Percentiles rank a stretch among this genome's conserved stretches.
Conservation (phyloP, 2,113 vertebrate genomes). For the Hystrix brachyura region DNA sequence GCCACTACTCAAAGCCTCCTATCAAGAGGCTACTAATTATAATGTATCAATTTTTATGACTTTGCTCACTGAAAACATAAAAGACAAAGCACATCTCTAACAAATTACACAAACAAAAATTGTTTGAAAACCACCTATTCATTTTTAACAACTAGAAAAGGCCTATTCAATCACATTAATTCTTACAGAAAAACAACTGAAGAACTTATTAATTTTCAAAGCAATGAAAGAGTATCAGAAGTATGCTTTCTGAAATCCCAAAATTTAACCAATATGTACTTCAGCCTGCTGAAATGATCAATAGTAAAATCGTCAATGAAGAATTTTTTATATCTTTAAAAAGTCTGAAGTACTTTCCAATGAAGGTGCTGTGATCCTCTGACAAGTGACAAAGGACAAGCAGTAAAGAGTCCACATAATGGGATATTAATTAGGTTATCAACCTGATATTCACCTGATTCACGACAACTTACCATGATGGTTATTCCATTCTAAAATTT, state of each 20-base stretch:
- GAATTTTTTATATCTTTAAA: constrained; percentile 9
- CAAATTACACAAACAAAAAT: constrained; percentile 17
- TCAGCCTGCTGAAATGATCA: neutral
- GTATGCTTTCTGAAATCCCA: constrained; percentile 18
- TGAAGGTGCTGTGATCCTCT: neutral
- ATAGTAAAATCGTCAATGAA: neutral
- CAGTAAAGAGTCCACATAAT: neutral
- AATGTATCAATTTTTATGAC: constrained; percentile 26
- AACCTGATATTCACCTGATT: neutral
- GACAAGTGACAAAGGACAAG: neutral
- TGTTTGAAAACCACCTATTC: constrained; percentile 21
- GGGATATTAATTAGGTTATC: neutral
- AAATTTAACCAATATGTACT: neutral
- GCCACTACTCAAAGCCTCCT: neutral
- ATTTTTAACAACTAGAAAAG: constrained; percentile 63
- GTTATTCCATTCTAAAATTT: constrained; percentile 22
- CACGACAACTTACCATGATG: neutral
- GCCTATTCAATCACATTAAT: neutral
- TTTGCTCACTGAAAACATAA: neutral
- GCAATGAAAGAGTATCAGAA: constrained; percentile 36
- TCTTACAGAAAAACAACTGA: neutral
- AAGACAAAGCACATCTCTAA: constrained; percentile 37
- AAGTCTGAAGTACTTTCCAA: constrained; percentile 5
- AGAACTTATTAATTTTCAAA: constrained; percentile 52
- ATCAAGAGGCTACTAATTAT: constrained; percentile 4